Conservation (phyloP, 2,113 vertebrate genomes). For the Notiomystis cincta region DNA sequence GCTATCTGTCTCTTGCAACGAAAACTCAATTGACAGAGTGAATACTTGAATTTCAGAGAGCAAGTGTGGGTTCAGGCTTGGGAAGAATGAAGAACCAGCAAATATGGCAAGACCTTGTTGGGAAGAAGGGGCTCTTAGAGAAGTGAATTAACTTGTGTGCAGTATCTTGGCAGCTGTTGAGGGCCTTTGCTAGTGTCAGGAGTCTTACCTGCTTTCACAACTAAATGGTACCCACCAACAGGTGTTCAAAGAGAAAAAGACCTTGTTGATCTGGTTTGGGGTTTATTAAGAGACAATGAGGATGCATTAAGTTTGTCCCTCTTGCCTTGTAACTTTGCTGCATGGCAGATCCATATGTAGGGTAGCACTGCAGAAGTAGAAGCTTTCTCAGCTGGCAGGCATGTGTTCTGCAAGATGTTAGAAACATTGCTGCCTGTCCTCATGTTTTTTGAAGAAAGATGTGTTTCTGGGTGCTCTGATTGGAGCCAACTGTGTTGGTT, state of each 20-base stretch:
- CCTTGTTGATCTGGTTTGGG: background rate
- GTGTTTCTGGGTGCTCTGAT: background rate
- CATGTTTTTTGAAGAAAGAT: background rate
- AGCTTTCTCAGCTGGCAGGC: background rate
- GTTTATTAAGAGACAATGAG: background rate
- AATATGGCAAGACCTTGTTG: background rate
- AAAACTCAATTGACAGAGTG: background rate
- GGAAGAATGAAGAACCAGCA: background rate
- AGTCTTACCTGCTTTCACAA: background rate
- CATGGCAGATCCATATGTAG: background rate
- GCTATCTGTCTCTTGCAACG: background rate
- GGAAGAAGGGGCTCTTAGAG: background rate
- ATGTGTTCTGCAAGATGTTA: background rate
- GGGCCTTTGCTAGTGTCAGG: background rate
- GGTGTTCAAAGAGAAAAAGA: background rate
- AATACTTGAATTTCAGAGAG: background rate
- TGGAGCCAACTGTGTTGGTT: background rate
- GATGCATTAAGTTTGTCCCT: background rate
- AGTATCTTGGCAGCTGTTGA: background rate
- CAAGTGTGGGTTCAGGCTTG: background rate
- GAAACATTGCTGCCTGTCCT: background rate
- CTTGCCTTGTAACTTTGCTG: background rate
- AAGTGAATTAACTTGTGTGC: background rate
- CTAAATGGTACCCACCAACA: background rate
- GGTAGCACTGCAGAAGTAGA: background rate